A percentile compares a stretch with the other conserved stretches of the same genome.
Evolutionary conservation across 2,113 vertebrate genomes (phyloP).

Genomic region (Salminus brasiliensis): DNA sequence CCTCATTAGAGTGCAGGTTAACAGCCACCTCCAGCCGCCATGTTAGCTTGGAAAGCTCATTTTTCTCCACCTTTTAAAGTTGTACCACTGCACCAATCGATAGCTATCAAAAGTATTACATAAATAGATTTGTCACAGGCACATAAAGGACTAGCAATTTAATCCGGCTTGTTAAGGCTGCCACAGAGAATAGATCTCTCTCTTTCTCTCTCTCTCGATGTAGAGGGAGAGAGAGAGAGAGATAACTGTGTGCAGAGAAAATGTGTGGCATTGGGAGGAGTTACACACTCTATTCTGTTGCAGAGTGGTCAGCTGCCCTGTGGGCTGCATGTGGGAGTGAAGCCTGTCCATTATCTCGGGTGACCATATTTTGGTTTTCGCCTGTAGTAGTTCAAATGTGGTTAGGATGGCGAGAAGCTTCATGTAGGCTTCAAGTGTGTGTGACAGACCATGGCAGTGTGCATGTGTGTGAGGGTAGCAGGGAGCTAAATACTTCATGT

Average conservation of each 20-base stretch:
- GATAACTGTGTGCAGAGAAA: no score
- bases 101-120: conserved; percentile 77
- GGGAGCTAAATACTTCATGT: no score
- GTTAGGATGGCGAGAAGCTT: no score
- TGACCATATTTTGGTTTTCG: no score
- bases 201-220: not conserved
- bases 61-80: conserved; percentile 75
- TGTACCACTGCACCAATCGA: conserved; percentile 70
- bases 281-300: not conserved
- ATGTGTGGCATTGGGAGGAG: no score
- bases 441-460: no score
- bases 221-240: not conserved
- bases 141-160: conserved; percentile 69
- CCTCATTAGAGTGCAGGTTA: conserved; percentile 57
- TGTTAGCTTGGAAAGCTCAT: conserved; percentile 73
- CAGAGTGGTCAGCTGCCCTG: not conserved
- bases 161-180: conserved; percentile 72
- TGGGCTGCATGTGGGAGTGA: no score
- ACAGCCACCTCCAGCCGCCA: conserved; percentile 56
- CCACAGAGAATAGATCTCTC: conserved; percentile 60
- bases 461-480: no score
- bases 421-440: no score
- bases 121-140: conserved; percentile 77
- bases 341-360: not conserved
- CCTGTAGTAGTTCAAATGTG: no score